Base-by-base conservation (phyloP, 2,888 invertebrate species). In the Chrysolina americana region DNA sequence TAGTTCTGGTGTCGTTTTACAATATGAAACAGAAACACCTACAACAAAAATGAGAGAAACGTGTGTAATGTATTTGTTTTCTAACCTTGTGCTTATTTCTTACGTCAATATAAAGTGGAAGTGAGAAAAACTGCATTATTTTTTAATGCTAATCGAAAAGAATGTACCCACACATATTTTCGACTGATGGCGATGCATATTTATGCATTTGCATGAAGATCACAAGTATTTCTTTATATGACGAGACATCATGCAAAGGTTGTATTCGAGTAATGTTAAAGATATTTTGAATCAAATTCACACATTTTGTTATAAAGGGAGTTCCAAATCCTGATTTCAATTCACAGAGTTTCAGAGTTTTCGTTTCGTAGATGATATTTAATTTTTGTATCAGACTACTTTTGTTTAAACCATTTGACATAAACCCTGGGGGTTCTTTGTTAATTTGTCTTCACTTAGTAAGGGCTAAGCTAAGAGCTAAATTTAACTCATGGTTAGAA, bases 21-120 rank as follows among this genome's bases (percentile, higher is more conserved):
- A 65, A 64, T 64, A 68, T 63, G 62, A 74, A 74, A 74, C 74
- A 78, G 62, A 74, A 74, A 74, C 74, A 78, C 77, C 78, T 78
- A 79, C 72, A 78, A 79, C 74, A 79, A 77, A 76, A 74, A 63
- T 15, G 44, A 56, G 64, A 19, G 56, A 62, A 63, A 70, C 47
- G 62, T 47, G 65, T 65, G 59, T 66, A 65, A 48, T 56, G 56
- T 62, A 48, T 66, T 66, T 13, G 17, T n/a, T 62, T 66, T 56
- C 59, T 28, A 65, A 68, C 68, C 53, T 68, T 68, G 53, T 41
- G 9, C 17, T 50, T 50, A 6, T 47, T 66, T 50, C 4, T 68
- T 17, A 36, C 19, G 17, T 41, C 48, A 48, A 50, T 36, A 21
- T n/a, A 53, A 17, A 15, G 50, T 36, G 28, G 41, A 23, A 50